Evolutionary conservation across 2,888 invertebrate species (phyloP).

Genomic region (Drosophila differens): DNA sequence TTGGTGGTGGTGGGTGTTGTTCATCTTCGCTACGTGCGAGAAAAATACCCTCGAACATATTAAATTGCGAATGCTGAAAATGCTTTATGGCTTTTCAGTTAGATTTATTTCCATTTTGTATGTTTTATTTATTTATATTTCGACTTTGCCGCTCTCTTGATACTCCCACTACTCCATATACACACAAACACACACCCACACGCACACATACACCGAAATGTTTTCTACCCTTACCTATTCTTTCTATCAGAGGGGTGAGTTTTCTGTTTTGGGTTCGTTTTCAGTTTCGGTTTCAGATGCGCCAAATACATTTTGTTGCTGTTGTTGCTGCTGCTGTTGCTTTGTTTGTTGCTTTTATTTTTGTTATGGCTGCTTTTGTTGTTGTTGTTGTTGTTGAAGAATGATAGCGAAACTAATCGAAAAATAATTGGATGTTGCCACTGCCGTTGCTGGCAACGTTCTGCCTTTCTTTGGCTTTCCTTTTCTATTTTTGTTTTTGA

Average conservation of each 20-base stretch:
- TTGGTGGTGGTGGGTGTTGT: slow-evolving; percentile 77
- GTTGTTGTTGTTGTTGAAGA: slow-evolving; percentile 73
- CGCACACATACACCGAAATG: slow-evolving; percentile 34
- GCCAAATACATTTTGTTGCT: slow-evolving; percentile 61
- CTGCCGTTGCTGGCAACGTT: slow-evolving; percentile 44
- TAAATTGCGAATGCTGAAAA: slow-evolving; percentile 85
- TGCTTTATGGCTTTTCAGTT: slow-evolving; percentile 85
- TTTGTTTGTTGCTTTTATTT: slow-evolving; percentile 15
- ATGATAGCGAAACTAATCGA: slow-evolving; percentile 85
- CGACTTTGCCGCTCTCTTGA: slow-evolving; percentile 74
- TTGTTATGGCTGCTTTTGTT: slow-evolving; percentile 18
- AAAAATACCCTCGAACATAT: slow-evolving; percentile 83
- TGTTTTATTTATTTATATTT: slow-evolving; percentile 83
- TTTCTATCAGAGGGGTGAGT: slow-evolving; percentile 51
- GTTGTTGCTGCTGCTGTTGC: slow-evolving; percentile 17
- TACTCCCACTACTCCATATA: slow-evolving; percentile 64
- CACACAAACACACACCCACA: slow-evolving; percentile 22
- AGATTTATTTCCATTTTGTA: slow-evolving; percentile 85
- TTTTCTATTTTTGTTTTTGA: slow-evolving; percentile 42
- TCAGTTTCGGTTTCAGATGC: slow-evolving; percentile 72
- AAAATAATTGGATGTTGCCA: slow-evolving; percentile 84
- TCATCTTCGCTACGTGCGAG: slow-evolving; percentile 80
- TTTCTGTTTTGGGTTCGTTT: slow-evolving; percentile 55
- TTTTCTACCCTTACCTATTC: slow-evolving; percentile 48
- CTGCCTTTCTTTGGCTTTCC: slow-evolving; percentile 51